phyloP scores from a whole-genome alignment of 2,113 vertebrate genomes.

The Chauna torquata region DNA sequence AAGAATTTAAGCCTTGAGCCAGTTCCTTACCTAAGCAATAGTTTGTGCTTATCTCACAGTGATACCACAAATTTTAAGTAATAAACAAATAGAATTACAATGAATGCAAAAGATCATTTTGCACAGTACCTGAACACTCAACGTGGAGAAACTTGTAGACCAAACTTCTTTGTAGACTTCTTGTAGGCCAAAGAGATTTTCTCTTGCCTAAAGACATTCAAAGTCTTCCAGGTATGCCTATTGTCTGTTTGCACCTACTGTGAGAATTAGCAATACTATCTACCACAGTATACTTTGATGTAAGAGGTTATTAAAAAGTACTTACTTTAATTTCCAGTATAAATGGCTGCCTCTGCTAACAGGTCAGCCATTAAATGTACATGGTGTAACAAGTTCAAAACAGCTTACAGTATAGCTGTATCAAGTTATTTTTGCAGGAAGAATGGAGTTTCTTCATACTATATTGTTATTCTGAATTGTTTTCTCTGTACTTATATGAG shows the following conservation, averaged over 20 bases:
- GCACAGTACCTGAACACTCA: neutral
- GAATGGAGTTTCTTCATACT: neutral
- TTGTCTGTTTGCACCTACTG: neutral
- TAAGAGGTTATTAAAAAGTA: neutral
- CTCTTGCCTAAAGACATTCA: neutral
- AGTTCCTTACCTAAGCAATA: neutral
- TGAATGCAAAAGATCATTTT: neutral
- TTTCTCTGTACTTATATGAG: neutral
- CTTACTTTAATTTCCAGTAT: neutral
- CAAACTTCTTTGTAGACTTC: no score
- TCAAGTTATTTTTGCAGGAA: neutral
- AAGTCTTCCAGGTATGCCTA: neutral
- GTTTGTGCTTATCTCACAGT: neutral
- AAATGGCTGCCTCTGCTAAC: neutral
- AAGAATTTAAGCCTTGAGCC: neutral
- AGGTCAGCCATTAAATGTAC: neutral
- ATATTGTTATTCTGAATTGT: neutral
- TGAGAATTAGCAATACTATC: neutral
- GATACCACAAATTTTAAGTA: neutral
- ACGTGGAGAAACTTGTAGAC: neutral
- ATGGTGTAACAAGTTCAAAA: neutral
- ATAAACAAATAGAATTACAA: neutral
- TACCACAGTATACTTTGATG: neutral
- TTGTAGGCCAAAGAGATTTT: no score
- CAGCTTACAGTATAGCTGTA: neutral